Evolutionary conservation across 2,888 invertebrate species (phyloP), one percentile per base, ranked within the genome.

Genomic region (Eupithecia exiguata): DNA sequence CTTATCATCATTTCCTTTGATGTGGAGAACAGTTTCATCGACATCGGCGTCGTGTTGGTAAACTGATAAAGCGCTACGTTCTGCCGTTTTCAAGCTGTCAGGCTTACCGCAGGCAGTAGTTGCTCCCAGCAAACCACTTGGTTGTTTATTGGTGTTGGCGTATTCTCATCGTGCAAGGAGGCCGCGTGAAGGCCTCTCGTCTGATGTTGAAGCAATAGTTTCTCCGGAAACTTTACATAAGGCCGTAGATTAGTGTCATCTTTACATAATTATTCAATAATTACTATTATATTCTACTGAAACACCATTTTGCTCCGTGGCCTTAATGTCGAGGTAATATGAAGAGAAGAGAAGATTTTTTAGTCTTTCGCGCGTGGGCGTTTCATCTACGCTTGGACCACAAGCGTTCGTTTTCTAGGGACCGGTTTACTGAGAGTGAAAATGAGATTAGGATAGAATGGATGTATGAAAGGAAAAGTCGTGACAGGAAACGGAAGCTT

Each of bases 301-400:
- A 91, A 94, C 94, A 94, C 94, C 94, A 94, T 91, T 88, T 91
- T 93, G 92, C 90, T 93, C 94, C 92, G 94, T 94, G 94, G 94
- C 94, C 94, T 94, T 94, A 94, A 93, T 92, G 87, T 91, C 89
- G 87, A 92, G 90, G 92, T 92, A 90, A 92, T 92, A 87, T 92
- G 91, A 87, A 87, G 25, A 58, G 88, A 88, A 89, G 91, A 91
- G 91, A 89, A 89, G 88, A 88, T 82, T 77, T 74, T 75, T 76
- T 76, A 77, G 74, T 70, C 74, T 65, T 77, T 76, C 71, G 68
- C 25, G 63, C 70, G 25, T 14, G 25, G 5, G 25, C 58, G 58
- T 58, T 25, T 58, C 58, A 58, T 25, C 25, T 58, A 25, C 58
- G 58, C 58, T 71, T 76, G 75, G 72, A 72, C 46, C 71, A 43